Evolutionary conservation across 2,888 invertebrate species (phyloP).

Genomic region (Acleris literana): DNA sequence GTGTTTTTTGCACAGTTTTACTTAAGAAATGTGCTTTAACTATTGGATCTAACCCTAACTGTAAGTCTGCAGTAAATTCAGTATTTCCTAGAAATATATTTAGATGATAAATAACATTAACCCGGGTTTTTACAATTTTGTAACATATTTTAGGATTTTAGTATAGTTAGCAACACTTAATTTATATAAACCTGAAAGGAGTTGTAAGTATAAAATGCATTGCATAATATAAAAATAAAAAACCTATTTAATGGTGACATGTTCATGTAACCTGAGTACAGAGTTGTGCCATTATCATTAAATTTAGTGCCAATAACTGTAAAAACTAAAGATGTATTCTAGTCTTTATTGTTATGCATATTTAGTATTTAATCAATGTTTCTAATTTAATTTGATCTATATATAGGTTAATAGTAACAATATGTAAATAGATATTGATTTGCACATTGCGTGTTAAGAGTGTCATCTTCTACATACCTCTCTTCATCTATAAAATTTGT

Average conservation of each 20-base stretch:
- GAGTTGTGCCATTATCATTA: constrained; percentile 79
- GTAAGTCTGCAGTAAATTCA: constrained; percentile 70
- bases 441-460: constrained; percentile 70
- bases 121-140: constrained; percentile 74
- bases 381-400: constrained; percentile 73
- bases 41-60: constrained; percentile 55
- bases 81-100: constrained; percentile 76
- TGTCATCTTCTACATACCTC: constrained; percentile 54
- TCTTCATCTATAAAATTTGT: constrained; percentile 45
- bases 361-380: constrained; percentile 81
- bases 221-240: constrained; percentile 56
- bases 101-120: constrained; percentile 68
- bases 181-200: constrained; percentile 56
- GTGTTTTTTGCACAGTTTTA: constrained; percentile 74
- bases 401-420: constrained; percentile 64
- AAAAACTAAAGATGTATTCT: constrained; percentile 81
- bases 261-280: constrained; percentile 67
- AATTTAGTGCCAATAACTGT: constrained; percentile 84
- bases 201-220: constrained; percentile 59
- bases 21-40: constrained; percentile 65
- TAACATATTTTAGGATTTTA: constrained; percentile 66
- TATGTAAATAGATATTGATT: constrained; percentile 73
- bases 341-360: constrained; percentile 84
- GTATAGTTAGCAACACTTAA: constrained; percentile 74
- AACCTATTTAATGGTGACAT: constrained; percentile 52